Evolutionary conservation across 2,113 vertebrate genomes (phyloP).

Genomic region (Calidris pygmaea): DNA sequence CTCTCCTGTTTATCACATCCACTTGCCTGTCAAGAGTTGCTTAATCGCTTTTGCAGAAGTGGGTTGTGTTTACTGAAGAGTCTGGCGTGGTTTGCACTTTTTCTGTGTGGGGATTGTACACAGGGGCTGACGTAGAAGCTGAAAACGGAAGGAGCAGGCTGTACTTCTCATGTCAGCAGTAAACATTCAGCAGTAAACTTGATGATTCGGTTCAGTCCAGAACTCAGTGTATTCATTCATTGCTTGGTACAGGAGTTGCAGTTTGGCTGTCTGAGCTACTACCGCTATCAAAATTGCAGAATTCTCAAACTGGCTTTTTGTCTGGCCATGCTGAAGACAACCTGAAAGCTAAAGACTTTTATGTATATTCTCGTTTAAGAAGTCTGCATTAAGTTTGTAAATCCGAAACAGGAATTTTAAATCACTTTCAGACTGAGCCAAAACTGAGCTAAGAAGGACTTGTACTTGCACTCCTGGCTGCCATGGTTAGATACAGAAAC

Average conservation of each 20-base stretch:
- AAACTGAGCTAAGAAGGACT: neutral
- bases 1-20: neutral
- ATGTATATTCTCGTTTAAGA: neutral
- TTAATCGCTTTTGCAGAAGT: neutral
- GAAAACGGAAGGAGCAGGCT: neutral
- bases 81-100: neutral
- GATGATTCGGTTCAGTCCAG: neutral
- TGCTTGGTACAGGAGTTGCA: neutral
- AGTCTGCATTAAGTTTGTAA: neutral
- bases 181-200: neutral
- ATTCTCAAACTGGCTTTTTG: neutral
- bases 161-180: neutral
- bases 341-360: neutral
- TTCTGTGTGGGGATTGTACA: neutral
- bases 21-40: neutral
- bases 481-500: neutral
- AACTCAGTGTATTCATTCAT: neutral
- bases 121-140: neutral
- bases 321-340: neutral
- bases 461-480: neutral
- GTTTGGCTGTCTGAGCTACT: neutral
- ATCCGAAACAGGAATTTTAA: rapidly evolving
- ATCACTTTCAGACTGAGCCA: neutral
- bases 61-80: neutral
- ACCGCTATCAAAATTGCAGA: neutral